These are phyloP conservation scores for Pasiphila rectangulata DNA, from an alignment of 2,888 invertebrate species.

Conservation along the genomic window DNA sequence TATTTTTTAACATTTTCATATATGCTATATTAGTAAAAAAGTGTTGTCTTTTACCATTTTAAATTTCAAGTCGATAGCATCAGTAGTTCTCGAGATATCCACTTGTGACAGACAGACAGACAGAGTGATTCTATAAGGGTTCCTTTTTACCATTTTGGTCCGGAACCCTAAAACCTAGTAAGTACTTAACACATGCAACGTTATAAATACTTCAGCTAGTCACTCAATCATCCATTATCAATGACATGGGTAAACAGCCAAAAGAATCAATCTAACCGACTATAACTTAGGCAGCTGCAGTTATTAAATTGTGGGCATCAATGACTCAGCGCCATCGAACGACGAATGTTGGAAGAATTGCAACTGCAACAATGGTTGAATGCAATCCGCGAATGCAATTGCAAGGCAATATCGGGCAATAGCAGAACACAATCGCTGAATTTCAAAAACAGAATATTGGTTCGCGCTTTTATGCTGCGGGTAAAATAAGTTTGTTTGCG, in stretches of 20 bases:
- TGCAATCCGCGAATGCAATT: conserved; percentile 31
- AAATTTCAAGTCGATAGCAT: too few species aligned
- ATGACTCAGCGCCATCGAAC: conserved; percentile 46
- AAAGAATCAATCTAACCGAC: conserved; percentile 31
- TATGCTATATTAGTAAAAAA: too few species aligned
- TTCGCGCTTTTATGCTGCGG: conserved; percentile 2
- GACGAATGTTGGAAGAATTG: conserved; percentile 52
- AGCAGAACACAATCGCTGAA: conserved; percentile 16
- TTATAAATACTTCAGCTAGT: too few species aligned
- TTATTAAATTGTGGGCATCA: conserved; percentile 64
- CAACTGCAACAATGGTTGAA: conserved; percentile 50
- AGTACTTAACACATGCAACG: too few species aligned
- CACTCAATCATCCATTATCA: conserved; percentile 45
- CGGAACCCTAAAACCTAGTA: too few species aligned
- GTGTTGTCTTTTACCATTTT: too few species aligned
- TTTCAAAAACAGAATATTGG: conserved; percentile 19
- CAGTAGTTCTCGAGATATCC: too few species aligned
- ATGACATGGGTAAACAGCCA: conserved; percentile 49
- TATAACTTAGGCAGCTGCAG: conserved; percentile 50
- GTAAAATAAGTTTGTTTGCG: neutral
- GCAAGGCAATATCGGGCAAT: conserved; percentile 6
- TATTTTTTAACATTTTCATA: too few species aligned
- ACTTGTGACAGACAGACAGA: too few species aligned
- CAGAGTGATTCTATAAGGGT: too few species aligned
- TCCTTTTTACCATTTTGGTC: too few species aligned